Conservation (phyloP, 2,113 vertebrate species). For the Hucho hucho region DNA sequence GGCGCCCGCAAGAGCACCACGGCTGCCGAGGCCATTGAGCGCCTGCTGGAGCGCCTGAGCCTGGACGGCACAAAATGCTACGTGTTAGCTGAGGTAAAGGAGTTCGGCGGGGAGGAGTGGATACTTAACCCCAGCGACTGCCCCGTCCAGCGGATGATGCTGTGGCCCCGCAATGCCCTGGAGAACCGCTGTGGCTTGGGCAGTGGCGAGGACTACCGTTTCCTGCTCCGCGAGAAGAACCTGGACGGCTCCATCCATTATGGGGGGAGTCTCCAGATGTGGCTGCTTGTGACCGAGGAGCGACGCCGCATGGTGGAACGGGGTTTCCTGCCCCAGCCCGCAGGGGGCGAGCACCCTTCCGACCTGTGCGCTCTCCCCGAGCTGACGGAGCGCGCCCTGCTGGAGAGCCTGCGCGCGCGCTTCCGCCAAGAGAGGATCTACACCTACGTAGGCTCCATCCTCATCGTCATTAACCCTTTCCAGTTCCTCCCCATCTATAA, state of each 20-base stretch:
- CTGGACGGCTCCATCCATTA: slow-evolving; percentile 94
- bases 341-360: slow-evolving; percentile 82
- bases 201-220: slow-evolving; percentile 89
- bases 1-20: slow-evolving; percentile 87
- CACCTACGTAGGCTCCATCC: slow-evolving; percentile 92
- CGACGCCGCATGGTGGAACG: slow-evolving; percentile 88
- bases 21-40: slow-evolving; percentile 91
- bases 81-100: slow-evolving; percentile 93
- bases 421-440: slow-evolving; percentile 98
- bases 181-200: slow-evolving; percentile 83
- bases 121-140: slow-evolving; percentile 95
- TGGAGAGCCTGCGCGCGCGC: slow-evolving; percentile 90
- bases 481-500: slow-evolving; percentile 97
- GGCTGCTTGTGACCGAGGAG: slow-evolving; percentile 90
- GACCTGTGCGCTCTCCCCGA: slow-evolving; percentile 89
- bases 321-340: slow-evolving; percentile 91
- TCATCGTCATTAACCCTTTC: slow-evolving; percentile 95
- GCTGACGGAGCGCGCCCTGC: slow-evolving; percentile 86
- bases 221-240: slow-evolving; percentile 94
- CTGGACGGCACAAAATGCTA: slow-evolving; percentile 91
- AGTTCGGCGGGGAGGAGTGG: slow-evolving; percentile 98
- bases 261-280: slow-evolving; percentile 92
- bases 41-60: slow-evolving; percentile 82
- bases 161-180: slow-evolving; percentile 91
- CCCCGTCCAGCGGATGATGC: slow-evolving; percentile 94